Conservation (phyloP, 2,888 invertebrate species). For the Agriopis marginaria region DNA sequence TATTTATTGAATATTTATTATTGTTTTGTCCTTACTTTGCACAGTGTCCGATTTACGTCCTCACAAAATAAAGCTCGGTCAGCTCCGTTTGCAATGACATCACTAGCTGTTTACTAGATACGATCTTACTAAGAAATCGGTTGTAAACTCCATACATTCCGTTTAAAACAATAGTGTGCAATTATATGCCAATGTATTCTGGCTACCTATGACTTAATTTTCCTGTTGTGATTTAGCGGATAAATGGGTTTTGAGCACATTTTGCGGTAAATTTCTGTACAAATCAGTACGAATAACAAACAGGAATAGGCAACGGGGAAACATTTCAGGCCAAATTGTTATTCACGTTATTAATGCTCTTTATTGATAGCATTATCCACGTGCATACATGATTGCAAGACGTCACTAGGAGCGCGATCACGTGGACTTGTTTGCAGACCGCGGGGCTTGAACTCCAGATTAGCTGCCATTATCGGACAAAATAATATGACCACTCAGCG, state of each 20-base stretch:
- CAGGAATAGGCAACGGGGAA: constrained; percentile 2
- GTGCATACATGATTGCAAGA: constrained; percentile 49
- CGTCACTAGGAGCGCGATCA: constrained; percentile 57
- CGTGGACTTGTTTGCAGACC: constrained; percentile 62
- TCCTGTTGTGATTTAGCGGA: constrained; percentile 39
- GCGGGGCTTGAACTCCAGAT: constrained; percentile 59
- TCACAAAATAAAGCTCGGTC: constrained; percentile 33
- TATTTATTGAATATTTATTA: no score
- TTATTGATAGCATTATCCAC: constrained; percentile 44
- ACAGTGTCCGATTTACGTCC: constrained; percentile 22
- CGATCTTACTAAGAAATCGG: constrained; percentile 41
- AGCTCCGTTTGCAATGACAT: constrained; percentile 34
- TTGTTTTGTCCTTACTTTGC: background rate
- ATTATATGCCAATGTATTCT: constrained; percentile 22
- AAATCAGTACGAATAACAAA: constrained; percentile 11
- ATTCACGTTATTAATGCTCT: constrained; percentile 23
- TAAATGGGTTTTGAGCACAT: constrained; percentile 8
- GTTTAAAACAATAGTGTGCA: constrained; percentile 34
- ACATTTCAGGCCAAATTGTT: constrained; percentile 16
- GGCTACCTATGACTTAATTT: constrained; percentile 21
- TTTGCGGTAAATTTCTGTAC: constrained; percentile 6
- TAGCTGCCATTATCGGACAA: constrained; percentile 46
- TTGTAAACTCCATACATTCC: constrained; percentile 36
- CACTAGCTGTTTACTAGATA: constrained; percentile 34
- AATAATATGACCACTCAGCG: constrained; percentile 40